Evolutionary conservation across 2,797 vertebrate genomes (phyloP).

Genomic region (Gymnocypris eckloni): DNA sequence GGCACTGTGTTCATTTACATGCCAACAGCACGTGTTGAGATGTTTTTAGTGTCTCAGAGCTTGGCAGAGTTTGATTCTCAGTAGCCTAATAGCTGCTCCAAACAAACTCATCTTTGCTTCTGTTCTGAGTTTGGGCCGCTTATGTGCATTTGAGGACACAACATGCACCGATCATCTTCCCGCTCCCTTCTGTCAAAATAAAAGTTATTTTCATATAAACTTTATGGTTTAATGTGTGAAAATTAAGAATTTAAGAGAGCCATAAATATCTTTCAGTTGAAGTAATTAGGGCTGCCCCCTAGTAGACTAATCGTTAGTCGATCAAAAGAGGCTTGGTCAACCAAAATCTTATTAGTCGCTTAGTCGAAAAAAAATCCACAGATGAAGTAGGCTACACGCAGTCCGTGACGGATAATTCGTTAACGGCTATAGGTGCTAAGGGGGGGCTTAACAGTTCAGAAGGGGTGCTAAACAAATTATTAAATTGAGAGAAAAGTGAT

Average conservation of each 20-base stretch:
- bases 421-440: no score
- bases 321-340: no score
- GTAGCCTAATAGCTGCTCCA: not conserved
- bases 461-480: no score
- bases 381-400: no score
- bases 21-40: not conserved
- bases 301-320: no score
- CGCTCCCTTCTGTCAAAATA: not conserved
- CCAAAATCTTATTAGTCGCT: no score
- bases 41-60: not conserved
- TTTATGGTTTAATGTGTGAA: not conserved
- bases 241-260: not conserved
- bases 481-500: no score
- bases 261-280: no score
- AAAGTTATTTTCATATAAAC: not conserved
- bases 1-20: constrained; percentile 1
- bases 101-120: not conserved
- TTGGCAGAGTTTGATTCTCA: not conserved
- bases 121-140: not conserved
- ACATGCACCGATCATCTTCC: not conserved
- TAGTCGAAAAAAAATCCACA: no score
- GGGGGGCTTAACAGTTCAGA: no score
- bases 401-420: no score
- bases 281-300: no score
- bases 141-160: not conserved